These are phyloP conservation scores for Ptilodon capucinus DNA, from an alignment of 2,888 invertebrate genomes.

Conservation along the genomic window DNA sequence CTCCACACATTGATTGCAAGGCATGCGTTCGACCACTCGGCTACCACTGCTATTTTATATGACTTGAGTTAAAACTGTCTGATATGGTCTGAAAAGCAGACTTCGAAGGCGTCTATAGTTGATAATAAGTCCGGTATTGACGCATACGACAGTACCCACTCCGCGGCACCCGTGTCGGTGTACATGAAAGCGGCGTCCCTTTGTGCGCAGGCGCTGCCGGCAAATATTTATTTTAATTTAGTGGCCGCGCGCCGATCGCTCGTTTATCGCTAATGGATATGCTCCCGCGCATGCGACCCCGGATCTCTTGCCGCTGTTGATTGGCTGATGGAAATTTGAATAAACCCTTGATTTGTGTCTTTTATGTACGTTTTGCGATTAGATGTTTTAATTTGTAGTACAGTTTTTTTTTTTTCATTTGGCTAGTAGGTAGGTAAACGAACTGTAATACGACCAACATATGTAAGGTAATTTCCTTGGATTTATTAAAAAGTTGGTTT, in stretches of 20 bases:
- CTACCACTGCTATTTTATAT: no score
- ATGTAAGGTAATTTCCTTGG: no score
- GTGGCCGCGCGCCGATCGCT: conserved; percentile 70
- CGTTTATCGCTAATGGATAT: conserved; percentile 79
- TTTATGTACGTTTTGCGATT: no score
- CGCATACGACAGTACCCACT: conserved; percentile 34
- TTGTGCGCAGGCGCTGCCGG: conserved; percentile 68
- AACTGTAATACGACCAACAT: no score
- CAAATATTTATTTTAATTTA: conserved; percentile 83
- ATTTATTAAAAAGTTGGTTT: no score
- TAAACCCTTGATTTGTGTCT: background rate
- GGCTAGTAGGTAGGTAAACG: no score
- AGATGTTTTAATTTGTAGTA: no score
- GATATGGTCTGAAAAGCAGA: no score
- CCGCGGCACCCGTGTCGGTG: conserved; percentile 78
- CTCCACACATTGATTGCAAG: no score
- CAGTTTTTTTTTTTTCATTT: no score
- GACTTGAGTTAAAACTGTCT: no score
- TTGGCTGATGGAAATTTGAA: background rate
- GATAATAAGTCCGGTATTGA: background rate
- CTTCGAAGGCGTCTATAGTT: background rate
- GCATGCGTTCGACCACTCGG: no score
- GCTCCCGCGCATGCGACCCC: conserved; percentile 49
- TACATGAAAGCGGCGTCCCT: conserved; percentile 64
- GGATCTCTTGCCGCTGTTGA: conserved; percentile 9